These are phyloP conservation scores for Podarcis siculus DNA, from an alignment of 2,797 vertebrate species.

Conservation along the genomic window DNA sequence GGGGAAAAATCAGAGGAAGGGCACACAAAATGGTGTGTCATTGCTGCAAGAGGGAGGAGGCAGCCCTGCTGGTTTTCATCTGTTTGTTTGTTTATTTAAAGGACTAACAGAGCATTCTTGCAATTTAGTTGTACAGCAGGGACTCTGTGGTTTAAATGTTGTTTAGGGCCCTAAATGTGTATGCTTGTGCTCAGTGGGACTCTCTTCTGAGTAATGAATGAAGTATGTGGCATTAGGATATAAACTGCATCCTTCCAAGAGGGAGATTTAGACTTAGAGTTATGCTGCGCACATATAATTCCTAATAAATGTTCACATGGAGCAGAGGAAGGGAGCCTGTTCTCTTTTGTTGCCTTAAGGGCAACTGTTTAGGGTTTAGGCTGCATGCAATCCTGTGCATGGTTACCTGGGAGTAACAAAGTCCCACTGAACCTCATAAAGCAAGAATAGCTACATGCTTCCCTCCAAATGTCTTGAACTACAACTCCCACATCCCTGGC, in stretches of 20 bases:
- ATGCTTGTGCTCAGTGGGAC: background rate
- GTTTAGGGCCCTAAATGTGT: too few relatives aligned
- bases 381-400: background rate
- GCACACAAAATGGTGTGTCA: background rate
- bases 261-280: too few relatives aligned
- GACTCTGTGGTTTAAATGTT: too few relatives aligned
- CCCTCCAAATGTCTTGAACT: too few relatives aligned
- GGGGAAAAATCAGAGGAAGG: background rate
- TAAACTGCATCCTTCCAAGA: background rate
- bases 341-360: too few relatives aligned
- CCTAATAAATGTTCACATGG: too few relatives aligned
- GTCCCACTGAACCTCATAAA: too few relatives aligned
- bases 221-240: too few relatives aligned
- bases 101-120: background rate
- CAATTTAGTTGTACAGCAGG: background rate
- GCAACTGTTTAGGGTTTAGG: too few relatives aligned
- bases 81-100: background rate
- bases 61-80: background rate
- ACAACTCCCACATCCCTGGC: too few relatives aligned
- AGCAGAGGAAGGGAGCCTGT: too few relatives aligned
- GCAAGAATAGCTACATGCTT: too few relatives aligned
- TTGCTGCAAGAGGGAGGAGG: conserved; percentile 3
- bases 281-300: background rate
- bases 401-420: background rate
- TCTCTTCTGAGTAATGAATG: background rate